Conservation (phyloP, 2,113 vertebrate species). For the Tiliqua scincoides region DNA sequence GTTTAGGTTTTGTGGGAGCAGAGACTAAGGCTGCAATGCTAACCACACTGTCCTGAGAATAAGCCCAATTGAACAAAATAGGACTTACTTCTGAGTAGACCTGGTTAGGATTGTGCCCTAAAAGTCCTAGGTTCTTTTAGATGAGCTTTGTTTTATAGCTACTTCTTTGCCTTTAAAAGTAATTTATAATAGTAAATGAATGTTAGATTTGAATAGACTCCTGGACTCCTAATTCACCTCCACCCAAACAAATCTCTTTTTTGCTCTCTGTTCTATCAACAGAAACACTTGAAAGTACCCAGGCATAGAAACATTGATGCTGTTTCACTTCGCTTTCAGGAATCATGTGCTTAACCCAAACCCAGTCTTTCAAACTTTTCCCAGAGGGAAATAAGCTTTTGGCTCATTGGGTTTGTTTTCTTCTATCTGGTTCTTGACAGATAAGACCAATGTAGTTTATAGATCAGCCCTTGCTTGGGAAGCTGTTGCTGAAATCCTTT, state of each 20-base stretch:
- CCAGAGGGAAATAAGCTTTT: no score
- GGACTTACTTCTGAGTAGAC: no score
- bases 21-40: no score
- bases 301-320: slow-evolving; percentile 57
- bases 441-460: slow-evolving; percentile 34
- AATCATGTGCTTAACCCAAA: slow-evolving; percentile 20
- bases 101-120: no score
- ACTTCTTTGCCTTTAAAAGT: slow-evolving; percentile 66
- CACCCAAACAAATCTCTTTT: slow-evolving; percentile 50
- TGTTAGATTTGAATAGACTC: slow-evolving; percentile 67
- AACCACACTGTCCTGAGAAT: no score
- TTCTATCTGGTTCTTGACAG: neutral
- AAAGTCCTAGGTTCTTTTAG: no score
- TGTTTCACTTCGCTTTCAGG: slow-evolving; percentile 34
- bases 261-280: no score
- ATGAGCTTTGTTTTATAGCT: slow-evolving; percentile 70
- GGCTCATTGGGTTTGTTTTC: no score
- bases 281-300: slow-evolving; percentile 50
- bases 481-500: slow-evolving; percentile 45
- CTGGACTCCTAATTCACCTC: slow-evolving; percentile 60
- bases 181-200: slow-evolving; percentile 75
- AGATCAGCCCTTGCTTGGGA: neutral
- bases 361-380: slow-evolving; percentile 7
- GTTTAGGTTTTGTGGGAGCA: no score
- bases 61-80: no score